phyloP scores from a whole-genome alignment of 2,888 invertebrate genomes.

The Stenichneumon culpator region DNA sequence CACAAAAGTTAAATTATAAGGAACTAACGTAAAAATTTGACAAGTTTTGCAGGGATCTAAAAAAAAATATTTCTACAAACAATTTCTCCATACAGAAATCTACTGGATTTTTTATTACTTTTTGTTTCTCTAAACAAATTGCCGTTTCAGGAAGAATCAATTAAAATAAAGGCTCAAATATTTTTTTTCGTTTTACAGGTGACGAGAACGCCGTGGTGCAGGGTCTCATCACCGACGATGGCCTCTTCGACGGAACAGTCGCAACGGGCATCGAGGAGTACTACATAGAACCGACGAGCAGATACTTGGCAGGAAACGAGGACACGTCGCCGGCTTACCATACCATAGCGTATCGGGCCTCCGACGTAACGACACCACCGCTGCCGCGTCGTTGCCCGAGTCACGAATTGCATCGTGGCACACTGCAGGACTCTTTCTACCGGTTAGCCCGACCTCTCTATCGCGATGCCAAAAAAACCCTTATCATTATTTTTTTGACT shows the following conservation, averaged over 20 bases:
- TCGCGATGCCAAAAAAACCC: background rate
- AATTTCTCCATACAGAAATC: no score
- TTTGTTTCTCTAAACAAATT: background rate
- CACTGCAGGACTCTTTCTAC: constrained; percentile 72
- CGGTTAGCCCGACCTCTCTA: constrained; percentile 70
- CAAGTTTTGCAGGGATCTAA: no score
- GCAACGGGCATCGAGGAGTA: constrained; percentile 92
- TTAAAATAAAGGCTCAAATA: background rate
- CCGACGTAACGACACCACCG: constrained; percentile 89
- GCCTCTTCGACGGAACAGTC: constrained; percentile 96
- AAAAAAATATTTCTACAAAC: no score
- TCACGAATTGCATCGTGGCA: constrained; percentile 87
- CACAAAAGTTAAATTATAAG: no score
- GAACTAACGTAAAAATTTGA: no score
- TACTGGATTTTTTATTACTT: no score
- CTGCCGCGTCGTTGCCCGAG: constrained; percentile 87
- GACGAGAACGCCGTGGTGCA: constrained; percentile 93
- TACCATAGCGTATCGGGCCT: constrained; percentile 93
- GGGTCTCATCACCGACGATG: constrained; percentile 94
- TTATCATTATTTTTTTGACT: constrained; percentile 6
- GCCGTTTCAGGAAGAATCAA: background rate
- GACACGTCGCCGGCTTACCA: constrained; percentile 88
- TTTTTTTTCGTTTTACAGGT: constrained; percentile 86
- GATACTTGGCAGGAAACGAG: constrained; percentile 87
- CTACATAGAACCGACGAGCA: constrained; percentile 93